Evolutionary conservation across 2,113 vertebrate species (phyloP).

Genomic region (Lagopus leucura): DNA sequence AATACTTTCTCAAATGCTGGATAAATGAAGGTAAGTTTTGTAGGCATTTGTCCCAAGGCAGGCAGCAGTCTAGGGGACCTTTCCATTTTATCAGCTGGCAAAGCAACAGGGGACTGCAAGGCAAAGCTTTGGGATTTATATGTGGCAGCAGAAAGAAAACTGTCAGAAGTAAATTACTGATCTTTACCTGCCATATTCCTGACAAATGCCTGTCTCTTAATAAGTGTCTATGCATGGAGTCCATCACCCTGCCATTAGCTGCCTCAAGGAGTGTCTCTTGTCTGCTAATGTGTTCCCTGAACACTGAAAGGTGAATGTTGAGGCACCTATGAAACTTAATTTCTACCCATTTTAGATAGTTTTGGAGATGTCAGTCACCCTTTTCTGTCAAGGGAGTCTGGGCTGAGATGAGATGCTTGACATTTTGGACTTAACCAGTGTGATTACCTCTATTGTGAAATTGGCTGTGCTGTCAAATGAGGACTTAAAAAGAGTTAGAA

Average conservation of each 20-base stretch:
- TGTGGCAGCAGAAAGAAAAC: not conserved
- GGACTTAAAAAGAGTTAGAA: not conserved
- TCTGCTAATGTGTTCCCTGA: not conserved
- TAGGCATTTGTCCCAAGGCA: not conserved
- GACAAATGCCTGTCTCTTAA: not conserved
- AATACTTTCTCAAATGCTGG: not conserved
- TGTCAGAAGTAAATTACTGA: not conserved
- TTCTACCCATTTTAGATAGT: not conserved
- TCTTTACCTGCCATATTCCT: not conserved
- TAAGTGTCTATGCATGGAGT: not conserved
- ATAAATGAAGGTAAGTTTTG: not conserved
- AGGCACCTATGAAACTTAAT: not conserved
- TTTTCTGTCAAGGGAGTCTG: not conserved
- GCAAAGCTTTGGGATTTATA: not conserved
- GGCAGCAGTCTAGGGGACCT: not conserved
- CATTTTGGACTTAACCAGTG: not conserved
- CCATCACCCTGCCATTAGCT: not conserved
- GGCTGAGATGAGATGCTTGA: not conserved
- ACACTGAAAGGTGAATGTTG: not conserved
- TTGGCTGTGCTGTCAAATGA: not conserved
- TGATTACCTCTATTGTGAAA: not conserved
- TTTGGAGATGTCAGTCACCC: not conserved
- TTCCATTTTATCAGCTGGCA: not conserved
- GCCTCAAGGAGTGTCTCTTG: not conserved
- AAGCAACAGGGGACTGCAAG: not conserved